A percentile compares a stretch with the other conserved stretches of the same genome.
Conservation (phyloP, 2,888 invertebrate species). For the Hetaerina titia region DNA sequence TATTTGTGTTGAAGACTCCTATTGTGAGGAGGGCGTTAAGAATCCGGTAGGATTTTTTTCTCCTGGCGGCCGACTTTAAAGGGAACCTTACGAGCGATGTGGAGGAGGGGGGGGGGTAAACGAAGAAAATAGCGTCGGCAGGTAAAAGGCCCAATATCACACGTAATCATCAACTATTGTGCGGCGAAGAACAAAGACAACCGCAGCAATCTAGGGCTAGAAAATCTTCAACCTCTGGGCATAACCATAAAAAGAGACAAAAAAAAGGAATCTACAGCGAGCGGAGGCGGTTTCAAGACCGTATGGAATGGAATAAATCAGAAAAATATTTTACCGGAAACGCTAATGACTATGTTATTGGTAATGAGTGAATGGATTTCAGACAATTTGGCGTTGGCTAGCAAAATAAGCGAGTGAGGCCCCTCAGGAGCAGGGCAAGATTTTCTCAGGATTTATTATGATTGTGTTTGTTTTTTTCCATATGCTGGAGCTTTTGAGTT, state of each 20-base stretch:
- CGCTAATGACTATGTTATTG: background rate
- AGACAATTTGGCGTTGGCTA: background rate
- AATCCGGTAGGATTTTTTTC: background rate
- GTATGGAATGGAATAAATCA: background rate
- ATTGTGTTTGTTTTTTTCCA: too few relatives aligned
- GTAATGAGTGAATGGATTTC: background rate
- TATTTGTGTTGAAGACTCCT: background rate
- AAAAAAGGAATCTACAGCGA: background rate
- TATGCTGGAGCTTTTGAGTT: too few relatives aligned
- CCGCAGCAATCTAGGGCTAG: background rate
- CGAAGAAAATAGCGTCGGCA: background rate
- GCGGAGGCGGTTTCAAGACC: background rate
- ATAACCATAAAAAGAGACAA: background rate
- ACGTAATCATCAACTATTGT: constrained; percentile 36
- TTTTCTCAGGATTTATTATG: too few relatives aligned
- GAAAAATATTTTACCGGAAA: background rate
- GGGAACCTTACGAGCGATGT: background rate
- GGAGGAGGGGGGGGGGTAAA: background rate
- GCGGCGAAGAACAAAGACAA: constrained; percentile 54
- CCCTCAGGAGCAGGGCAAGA: too few relatives aligned
- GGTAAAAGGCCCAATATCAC: constrained; percentile 15
- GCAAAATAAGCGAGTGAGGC: background rate
- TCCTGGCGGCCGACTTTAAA: background rate
- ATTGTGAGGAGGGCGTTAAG: background rate
- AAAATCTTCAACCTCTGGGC: background rate